Conservation (phyloP, 2,888 invertebrate species). For the Brachyptera risi region DNA sequence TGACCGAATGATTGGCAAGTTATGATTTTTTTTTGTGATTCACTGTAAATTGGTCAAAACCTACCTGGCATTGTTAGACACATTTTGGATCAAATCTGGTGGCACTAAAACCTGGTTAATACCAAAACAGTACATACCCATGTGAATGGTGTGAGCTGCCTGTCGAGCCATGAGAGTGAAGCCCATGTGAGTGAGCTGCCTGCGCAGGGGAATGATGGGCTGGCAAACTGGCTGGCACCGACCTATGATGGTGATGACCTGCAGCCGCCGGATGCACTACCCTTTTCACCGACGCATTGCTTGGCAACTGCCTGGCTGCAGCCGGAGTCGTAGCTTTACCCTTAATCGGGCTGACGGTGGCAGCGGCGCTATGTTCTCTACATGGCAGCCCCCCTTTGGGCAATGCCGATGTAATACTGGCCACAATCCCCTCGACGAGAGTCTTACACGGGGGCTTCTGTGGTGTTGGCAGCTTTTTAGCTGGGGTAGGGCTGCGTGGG, state of each 20-base stretch:
- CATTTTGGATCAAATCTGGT: too few relatives aligned
- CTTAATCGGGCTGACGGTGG: slow-evolving; percentile 55
- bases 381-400: slow-evolving; percentile 29
- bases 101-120: too few relatives aligned
- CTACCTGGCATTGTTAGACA: too few relatives aligned
- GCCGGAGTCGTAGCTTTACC: slow-evolving; percentile 42
- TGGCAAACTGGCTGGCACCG: slow-evolving; percentile 4
- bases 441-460: neutral
- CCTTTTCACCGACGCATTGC: slow-evolving; percentile 42
- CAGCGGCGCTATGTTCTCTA: slow-evolving; percentile 50
- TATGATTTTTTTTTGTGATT: too few relatives aligned
- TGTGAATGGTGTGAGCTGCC: too few relatives aligned
- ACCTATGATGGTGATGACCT: slow-evolving; percentile 33
- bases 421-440: neutral
- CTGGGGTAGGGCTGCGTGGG: neutral
- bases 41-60: too few relatives aligned
- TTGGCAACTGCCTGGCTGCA: slow-evolving; percentile 56
- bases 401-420: slow-evolving; percentile 11
- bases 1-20: too few relatives aligned
- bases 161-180: too few relatives aligned
- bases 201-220: slow-evolving; percentile 34
- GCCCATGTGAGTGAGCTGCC: too few relatives aligned
- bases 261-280: slow-evolving; percentile 43
- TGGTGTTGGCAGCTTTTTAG: neutral
- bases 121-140: too few relatives aligned